phyloP scores from a whole-genome alignment of 2,888 invertebrate genomes.

The Ernsta delagoae region DNA sequence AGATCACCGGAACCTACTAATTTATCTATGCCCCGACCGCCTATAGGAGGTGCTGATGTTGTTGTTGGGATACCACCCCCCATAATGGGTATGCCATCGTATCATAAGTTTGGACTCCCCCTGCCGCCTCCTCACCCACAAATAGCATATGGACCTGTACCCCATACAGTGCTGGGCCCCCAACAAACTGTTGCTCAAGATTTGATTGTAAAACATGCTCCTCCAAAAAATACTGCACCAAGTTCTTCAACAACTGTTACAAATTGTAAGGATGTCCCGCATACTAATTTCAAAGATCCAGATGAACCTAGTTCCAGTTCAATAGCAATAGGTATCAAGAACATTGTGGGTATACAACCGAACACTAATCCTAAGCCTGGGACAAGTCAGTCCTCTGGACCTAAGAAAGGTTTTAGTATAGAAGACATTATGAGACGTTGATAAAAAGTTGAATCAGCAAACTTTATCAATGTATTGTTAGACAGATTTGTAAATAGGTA shows the following conservation, averaged over 20 bases:
- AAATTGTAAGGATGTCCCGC: slow-evolving; percentile 61
- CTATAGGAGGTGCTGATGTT: slow-evolving; percentile 64
- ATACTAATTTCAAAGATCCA: slow-evolving; percentile 55
- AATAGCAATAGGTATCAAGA: slow-evolving; percentile 79
- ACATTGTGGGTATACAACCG: slow-evolving; percentile 81
- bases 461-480: slow-evolving; percentile 41
- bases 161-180: slow-evolving; percentile 72
- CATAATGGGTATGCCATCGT: slow-evolving; percentile 75
- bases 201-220: slow-evolving; percentile 81
- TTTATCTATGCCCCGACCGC: slow-evolving; percentile 73
- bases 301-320: slow-evolving; percentile 66
- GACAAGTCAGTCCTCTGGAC: slow-evolving; percentile 85
- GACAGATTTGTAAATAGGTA: slow-evolving; percentile 45
- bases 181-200: slow-evolving; percentile 82
- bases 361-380: slow-evolving; percentile 78
- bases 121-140: slow-evolving; percentile 78
- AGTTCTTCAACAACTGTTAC: slow-evolving; percentile 72
- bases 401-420: slow-evolving; percentile 95
- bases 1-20: slow-evolving; percentile 82
- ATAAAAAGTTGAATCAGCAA: slow-evolving; percentile 47
- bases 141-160: slow-evolving; percentile 68
- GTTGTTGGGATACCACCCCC: slow-evolving; percentile 70
- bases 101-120: slow-evolving; percentile 78
- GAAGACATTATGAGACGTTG: slow-evolving; percentile 96
- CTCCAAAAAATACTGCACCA: slow-evolving; percentile 74